Percentiles rank a stretch among this genome's conserved stretches.
These are phyloP conservation scores for Drosophila sechellia DNA, from an alignment of 1,140 invertebrate species.

Conservation along the genomic window DNA sequence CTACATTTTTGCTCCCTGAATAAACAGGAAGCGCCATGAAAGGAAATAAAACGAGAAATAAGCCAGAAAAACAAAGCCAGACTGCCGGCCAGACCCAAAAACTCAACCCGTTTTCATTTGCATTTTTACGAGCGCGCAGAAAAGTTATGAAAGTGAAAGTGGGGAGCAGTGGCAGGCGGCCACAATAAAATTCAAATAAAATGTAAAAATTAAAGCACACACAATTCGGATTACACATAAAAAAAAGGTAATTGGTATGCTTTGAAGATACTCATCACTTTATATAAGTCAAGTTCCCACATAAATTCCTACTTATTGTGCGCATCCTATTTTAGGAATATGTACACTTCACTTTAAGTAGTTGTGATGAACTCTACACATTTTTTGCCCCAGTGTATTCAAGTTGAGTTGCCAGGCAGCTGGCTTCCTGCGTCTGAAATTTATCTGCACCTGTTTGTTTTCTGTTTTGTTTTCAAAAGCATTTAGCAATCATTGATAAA, in stretches of 20 bases:
- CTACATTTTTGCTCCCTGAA: constrained; percentile 41
- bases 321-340: neutral
- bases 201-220: constrained; percentile 62
- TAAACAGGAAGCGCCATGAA: constrained; percentile 34
- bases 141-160: constrained; percentile 78
- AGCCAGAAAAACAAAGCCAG: constrained; percentile 21
- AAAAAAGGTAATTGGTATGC: neutral
- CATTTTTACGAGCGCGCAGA: constrained; percentile 59
- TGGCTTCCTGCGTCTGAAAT: constrained; percentile 38
- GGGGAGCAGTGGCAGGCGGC: constrained; percentile 7
- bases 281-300: no score
- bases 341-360: neutral
- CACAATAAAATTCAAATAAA: constrained; percentile 60
- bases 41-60: constrained; percentile 17
- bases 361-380: neutral
- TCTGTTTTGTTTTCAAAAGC: constrained; percentile 75
- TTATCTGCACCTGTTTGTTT: constrained; percentile 63
- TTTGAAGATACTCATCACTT: no score
- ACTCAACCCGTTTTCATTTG: constrained; percentile 59
- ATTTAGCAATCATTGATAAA: constrained; percentile 83
- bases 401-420: constrained; percentile 17
- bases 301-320: neutral
- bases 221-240: constrained; percentile 23
- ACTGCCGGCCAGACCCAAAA: constrained; percentile 15
- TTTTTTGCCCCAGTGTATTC: constrained; percentile 5